Percentiles rank a stretch among this genome's conserved stretches.
phyloP scores from a whole-genome alignment of 2,888 invertebrate species.

The Pycnomerus fuliginosus region DNA sequence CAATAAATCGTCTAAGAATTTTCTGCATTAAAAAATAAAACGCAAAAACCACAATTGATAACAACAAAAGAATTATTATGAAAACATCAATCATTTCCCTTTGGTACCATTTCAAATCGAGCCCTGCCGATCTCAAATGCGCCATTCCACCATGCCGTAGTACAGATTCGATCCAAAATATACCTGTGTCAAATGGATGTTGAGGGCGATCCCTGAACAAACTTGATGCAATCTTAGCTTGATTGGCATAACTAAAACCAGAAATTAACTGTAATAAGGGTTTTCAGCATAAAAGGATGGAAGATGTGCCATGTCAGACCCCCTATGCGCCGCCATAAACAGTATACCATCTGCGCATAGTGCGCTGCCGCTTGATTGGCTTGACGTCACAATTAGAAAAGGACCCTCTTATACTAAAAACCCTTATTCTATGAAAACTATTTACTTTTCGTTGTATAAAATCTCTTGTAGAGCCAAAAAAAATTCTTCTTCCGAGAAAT shows the following conservation, averaged over 20 bases:
- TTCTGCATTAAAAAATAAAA: not conserved
- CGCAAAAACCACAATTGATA: not conserved
- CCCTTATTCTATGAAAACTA: too few relatives aligned
- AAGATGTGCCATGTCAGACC: too few relatives aligned
- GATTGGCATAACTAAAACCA: slow-evolving; percentile 29
- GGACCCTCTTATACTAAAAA: too few relatives aligned
- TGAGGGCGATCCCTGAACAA: slow-evolving; percentile 31
- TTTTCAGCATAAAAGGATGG: too few relatives aligned
- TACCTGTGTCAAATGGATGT: slow-evolving; percentile 30
- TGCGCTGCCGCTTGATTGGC: too few relatives aligned
- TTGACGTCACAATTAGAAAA: too few relatives aligned
- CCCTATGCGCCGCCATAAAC: too few relatives aligned
- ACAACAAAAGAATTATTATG: slow-evolving; percentile 1
- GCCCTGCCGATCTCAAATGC: slow-evolving; percentile 34
- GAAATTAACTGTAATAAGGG: not conserved
- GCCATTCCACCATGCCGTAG: slow-evolving; percentile 34
- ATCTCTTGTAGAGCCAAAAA: slow-evolving; percentile 35
- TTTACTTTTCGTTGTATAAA: slow-evolving; percentile 35
- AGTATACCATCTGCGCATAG: too few relatives aligned
- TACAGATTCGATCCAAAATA: slow-evolving; percentile 37
- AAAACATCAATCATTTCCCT: slow-evolving; percentile 7
- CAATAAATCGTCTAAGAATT: slow-evolving; percentile 4
- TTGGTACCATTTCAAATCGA: slow-evolving; percentile 34
- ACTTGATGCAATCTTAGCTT: slow-evolving; percentile 25
- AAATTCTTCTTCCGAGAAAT: slow-evolving; percentile 44